Evolutionary conservation across 2,888 invertebrate species (phyloP).

Genomic region (Lagria hirta): DNA sequence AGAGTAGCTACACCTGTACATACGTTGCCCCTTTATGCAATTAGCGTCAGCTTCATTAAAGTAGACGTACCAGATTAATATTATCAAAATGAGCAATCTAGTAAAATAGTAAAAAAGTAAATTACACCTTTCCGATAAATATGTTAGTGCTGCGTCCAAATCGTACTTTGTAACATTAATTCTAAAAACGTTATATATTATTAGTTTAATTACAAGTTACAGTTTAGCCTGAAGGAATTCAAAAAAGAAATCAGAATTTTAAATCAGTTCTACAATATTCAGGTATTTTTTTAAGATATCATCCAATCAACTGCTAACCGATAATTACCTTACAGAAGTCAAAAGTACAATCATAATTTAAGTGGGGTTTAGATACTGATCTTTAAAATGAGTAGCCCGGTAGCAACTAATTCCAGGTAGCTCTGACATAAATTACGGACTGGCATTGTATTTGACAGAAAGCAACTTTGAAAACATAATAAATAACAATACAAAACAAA

Average conservation of each 20-base stretch:
- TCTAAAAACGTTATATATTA: constrained; percentile 6
- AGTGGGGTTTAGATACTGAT: constrained; percentile 17
- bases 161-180: constrained; percentile 1
- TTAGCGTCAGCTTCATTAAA: constrained; percentile 17
- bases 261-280: too few species aligned
- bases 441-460: too few species aligned
- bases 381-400: constrained; percentile 26
- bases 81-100: constrained; percentile 10
- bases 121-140: constrained; percentile 7
- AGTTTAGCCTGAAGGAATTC: constrained; percentile 2
- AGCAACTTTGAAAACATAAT: too few species aligned
- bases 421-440: constrained; percentile 26
- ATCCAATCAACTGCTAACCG: too few species aligned
- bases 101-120: constrained; percentile 10
- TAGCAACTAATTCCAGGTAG: constrained; percentile 31
- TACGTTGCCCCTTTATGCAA: constrained; percentile 9
- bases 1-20: too few species aligned
- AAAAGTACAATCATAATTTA: constrained; percentile 16
- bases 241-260: too few species aligned
- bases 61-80: constrained; percentile 4
- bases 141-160: background rate
- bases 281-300: constrained; percentile 3
- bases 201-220: constrained; percentile 13
- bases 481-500: constrained; percentile 10
- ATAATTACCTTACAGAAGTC: constrained; percentile 12